phyloP scores from a whole-genome alignment of 2,888 invertebrate genomes.

The Phyto melanocephala region DNA sequence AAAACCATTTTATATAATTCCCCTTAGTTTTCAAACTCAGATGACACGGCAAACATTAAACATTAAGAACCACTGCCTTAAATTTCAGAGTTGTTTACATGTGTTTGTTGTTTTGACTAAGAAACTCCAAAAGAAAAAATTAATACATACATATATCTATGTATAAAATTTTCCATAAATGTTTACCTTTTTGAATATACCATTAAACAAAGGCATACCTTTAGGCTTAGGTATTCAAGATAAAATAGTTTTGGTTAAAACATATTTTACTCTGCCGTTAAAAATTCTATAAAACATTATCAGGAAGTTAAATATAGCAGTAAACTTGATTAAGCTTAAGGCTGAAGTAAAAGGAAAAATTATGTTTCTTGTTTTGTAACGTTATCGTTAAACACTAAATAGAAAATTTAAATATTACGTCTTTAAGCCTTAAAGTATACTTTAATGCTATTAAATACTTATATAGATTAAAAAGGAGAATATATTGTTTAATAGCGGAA shows the following conservation, averaged over 20 bases:
- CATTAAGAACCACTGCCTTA: too few relatives aligned
- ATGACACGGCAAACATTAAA: too few relatives aligned
- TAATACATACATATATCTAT: too few relatives aligned
- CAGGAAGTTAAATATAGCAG: background rate
- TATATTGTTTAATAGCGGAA: background rate
- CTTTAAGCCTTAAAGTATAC: constrained; percentile 27
- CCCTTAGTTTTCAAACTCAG: too few relatives aligned
- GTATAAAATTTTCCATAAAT: too few relatives aligned
- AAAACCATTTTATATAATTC: too few relatives aligned
- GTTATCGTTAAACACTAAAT: background rate
- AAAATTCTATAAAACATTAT: background rate
- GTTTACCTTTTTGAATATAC: background rate
- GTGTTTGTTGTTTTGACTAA: too few relatives aligned
- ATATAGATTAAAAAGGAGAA: background rate
- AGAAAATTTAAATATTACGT: constrained; percentile 12
- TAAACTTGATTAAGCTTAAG: constrained; percentile 7
- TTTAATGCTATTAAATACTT: constrained; percentile 41
- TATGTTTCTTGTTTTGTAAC: background rate
- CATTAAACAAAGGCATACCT: constrained; percentile 59
- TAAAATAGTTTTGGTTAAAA: constrained; percentile 44
- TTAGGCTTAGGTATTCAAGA: constrained; percentile 47
- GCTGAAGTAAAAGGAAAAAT: background rate
- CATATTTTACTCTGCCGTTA: background rate
- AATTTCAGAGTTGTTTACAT: too few relatives aligned
- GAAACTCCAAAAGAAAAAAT: too few relatives aligned